Percentiles rank a stretch among this genome's conserved stretches.
phyloP scores from a whole-genome alignment of 2,888 invertebrate genomes.

The Gandaritis pyraliata region DNA sequence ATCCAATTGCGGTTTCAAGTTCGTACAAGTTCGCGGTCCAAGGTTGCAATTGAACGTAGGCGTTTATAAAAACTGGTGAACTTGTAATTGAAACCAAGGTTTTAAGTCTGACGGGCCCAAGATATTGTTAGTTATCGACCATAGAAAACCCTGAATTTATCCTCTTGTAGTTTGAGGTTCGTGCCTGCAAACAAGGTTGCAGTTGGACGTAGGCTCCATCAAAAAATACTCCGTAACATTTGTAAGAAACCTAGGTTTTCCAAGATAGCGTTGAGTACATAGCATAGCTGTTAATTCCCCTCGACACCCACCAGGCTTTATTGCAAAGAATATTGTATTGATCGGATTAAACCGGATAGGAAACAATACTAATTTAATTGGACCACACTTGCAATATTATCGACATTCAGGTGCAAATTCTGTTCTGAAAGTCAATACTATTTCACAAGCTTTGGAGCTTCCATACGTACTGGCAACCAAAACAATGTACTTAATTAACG shows the following conservation, averaged over 20 bases:
- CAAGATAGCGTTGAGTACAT: background rate
- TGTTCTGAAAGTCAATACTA: conserved; percentile 31
- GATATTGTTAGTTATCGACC: too few relatives aligned
- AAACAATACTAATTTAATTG: conserved; percentile 32
- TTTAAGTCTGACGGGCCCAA: too few relatives aligned
- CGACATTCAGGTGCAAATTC: conserved; percentile 27
- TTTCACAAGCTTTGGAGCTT: conserved; percentile 32
- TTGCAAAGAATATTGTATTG: conserved; percentile 8
- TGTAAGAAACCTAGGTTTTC: background rate
- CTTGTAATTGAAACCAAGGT: too few relatives aligned
- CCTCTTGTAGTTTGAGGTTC: conserved; percentile 73
- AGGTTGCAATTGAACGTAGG: conserved; percentile 48
- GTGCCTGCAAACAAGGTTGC: conserved; percentile 54
- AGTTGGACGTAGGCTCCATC: conserved; percentile 39
- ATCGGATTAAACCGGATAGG: conserved; percentile 16
- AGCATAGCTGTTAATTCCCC: background rate
- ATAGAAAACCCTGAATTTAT: conserved; percentile 43
- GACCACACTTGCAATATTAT: conserved; percentile 31
- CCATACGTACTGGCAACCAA: background rate
- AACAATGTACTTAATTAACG: background rate
- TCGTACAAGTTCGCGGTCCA: conserved; percentile 62
- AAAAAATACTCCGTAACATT: conserved; percentile 22
- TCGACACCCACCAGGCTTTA: background rate
- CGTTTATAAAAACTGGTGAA: conserved; percentile 35
- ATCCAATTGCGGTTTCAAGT: conserved; percentile 73